Percentiles rank a stretch among this genome's conserved stretches.
Evolutionary conservation across 1,140 invertebrate species (phyloP).

Genomic region (Maconellicoccus hirsutus): DNA sequence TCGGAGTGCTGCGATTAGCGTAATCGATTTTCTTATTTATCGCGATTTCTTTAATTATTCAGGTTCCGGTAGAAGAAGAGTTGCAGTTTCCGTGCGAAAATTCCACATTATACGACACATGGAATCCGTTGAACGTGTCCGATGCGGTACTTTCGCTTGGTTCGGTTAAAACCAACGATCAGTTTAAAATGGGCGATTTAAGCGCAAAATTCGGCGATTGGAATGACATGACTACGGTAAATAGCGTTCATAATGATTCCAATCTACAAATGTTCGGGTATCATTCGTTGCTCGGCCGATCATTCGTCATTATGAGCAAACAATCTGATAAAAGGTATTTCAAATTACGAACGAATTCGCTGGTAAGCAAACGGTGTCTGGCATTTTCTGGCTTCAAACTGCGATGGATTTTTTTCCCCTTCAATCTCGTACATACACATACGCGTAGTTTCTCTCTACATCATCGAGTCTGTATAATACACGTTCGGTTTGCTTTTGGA

Average conservation of each 20-base stretch:
- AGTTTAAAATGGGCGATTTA: constrained; percentile 80
- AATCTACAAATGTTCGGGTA: constrained; percentile 73
- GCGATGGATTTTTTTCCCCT: too few species aligned
- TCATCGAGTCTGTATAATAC: too few species aligned
- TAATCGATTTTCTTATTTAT: neutral
- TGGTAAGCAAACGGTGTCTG: too few species aligned
- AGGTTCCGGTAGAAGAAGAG: constrained; percentile 66
- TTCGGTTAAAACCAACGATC: constrained; percentile 53
- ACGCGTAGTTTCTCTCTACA: too few species aligned
- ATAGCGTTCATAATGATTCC: constrained; percentile 61
- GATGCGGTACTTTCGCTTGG: neutral
- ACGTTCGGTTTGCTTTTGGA: too few species aligned
- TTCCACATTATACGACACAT: constrained; percentile 64
- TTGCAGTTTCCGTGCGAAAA: constrained; percentile 79
- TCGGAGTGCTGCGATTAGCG: neutral
- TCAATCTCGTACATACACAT: too few species aligned
- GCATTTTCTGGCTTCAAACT: too few species aligned
- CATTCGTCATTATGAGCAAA: constrained; percentile 72
- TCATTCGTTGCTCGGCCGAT: constrained; percentile 70
- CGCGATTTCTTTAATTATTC: constrained; percentile 25
- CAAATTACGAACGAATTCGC: too few species aligned
- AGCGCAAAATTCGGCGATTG: constrained; percentile 78
- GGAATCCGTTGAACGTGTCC: constrained; percentile 51
- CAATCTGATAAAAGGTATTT: constrained; percentile 41
- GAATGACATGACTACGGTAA: constrained; percentile 36